Evolutionary conservation across 2,797 vertebrate species (phyloP).

Genomic region (Acanthiza pusilla): DNA sequence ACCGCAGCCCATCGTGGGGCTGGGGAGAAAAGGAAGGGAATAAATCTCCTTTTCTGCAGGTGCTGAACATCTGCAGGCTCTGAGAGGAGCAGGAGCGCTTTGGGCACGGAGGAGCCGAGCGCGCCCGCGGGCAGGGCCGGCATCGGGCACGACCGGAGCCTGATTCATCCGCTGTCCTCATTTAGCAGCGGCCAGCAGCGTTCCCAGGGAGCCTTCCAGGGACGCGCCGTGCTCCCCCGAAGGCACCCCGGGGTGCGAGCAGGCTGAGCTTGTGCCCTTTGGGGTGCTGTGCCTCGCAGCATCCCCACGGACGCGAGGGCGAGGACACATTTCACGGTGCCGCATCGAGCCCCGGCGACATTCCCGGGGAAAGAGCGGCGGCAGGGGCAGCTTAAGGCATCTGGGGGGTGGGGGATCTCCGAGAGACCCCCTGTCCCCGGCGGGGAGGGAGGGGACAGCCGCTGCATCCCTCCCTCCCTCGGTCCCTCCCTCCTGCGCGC

Average conservation of each 20-base stretch:
- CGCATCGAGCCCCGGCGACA: neutral
- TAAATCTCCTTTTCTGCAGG: neutral
- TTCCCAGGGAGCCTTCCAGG: neutral
- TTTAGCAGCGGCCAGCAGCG: neutral
- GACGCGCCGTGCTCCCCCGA: neutral
- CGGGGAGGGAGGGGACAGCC: too few relatives aligned
- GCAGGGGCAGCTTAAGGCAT: neutral
- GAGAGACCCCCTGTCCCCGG: too few relatives aligned
- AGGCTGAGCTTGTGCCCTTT: neutral
- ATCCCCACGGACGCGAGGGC: fast-evolving
- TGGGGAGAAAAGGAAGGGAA: fast-evolving
- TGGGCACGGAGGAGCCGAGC: neutral
- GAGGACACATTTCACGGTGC: neutral
- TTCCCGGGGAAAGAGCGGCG: too few relatives aligned
- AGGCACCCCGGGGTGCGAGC: neutral
- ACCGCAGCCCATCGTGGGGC: neutral
- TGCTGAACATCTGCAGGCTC: neutral
- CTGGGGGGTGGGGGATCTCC: too few relatives aligned
- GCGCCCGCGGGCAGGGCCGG: neutral
- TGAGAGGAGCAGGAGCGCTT: neutral
- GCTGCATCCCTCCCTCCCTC: too few relatives aligned
- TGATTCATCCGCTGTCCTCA: neutral
- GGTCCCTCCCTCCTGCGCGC: too few relatives aligned
- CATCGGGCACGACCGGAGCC: neutral
- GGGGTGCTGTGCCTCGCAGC: neutral